Conservation (phyloP, 2,113 vertebrate species). For the Garra rufa region DNA sequence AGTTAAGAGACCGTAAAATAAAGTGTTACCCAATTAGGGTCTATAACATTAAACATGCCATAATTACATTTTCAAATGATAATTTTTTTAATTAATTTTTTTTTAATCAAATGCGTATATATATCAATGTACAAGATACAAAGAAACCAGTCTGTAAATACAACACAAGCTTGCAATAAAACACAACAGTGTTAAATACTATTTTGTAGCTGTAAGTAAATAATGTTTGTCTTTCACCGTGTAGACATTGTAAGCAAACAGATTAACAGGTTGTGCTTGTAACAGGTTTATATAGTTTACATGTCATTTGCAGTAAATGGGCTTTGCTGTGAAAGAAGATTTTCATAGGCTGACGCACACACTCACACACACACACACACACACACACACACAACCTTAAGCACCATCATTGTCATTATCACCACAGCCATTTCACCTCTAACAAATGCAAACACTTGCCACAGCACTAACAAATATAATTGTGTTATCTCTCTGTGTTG, state of each 20-base stretch:
- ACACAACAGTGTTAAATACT: neutral
- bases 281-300: slow-evolving; percentile 68
- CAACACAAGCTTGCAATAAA: neutral
- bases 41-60: too few species aligned
- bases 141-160: neutral
- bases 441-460: slow-evolving; percentile 18
- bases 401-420: neutral
- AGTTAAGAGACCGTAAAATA: too few species aligned
- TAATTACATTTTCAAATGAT: too few species aligned
- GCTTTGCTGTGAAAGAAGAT: neutral
- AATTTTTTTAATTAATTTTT: too few species aligned
- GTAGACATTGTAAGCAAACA: neutral
- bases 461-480: neutral
- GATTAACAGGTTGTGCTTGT: neutral
- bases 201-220: neutral
- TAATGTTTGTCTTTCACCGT: neutral
- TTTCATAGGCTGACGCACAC: neutral
- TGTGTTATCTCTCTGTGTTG: neutral
- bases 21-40: too few species aligned
- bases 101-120: too few species aligned
- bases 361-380: neutral
- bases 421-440: slow-evolving; percentile 8
- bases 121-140: neutral
- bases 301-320: slow-evolving; percentile 68
- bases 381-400: neutral